Base-by-base conservation (phyloP, 2,797 vertebrate species). In the Propithecus perrieri region DNA sequence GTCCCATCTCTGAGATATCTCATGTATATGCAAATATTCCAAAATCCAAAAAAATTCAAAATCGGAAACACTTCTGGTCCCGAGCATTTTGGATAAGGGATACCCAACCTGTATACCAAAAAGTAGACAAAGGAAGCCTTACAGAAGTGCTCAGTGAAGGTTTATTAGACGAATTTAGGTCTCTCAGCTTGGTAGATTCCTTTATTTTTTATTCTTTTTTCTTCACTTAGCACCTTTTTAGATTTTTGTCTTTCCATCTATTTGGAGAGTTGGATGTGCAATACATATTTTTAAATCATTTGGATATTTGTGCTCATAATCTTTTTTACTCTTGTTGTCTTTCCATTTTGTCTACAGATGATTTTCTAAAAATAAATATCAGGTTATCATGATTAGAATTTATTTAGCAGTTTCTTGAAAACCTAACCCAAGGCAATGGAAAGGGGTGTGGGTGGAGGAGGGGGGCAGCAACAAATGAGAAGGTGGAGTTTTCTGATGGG, bases 301-400 rank as follows among this genome's bases (percentile, higher is more conserved):
- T 92, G 84, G 35, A 41, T 90, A 61, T 84, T 84, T 86, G 69
- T 76, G 24, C 28, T 91, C 35, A 35, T 76, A 79, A 38, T 79
- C 33, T 10, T 79, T 38, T 28, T 17, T 26, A 38, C 26, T 72
- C 30, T 79, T 55, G 4, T 30, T 24, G 4, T 86, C 59, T 88
- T 78, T 85, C 30, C 61, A 48, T 43, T 92, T 80, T 57, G 63
- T 57, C 84, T 75, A 41, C 2, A 6, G 20, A 13, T 65, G 50
- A 65, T 91, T 84, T 69, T 79, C 24, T 83, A 14, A 63, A 84
- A 69, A 38, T 53, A 26, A 95, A 84, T 53, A 26, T 38, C 1
- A 50, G 26, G 28, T 33, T 67, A 20, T 74, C 48, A 41, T 69
- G 15, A 11, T 69, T 57, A 59, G 63, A 93, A 59, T 57, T 86